phyloP scores from a whole-genome alignment of 2,888 invertebrate species.

The Hirtodrosophila trivittata region DNA sequence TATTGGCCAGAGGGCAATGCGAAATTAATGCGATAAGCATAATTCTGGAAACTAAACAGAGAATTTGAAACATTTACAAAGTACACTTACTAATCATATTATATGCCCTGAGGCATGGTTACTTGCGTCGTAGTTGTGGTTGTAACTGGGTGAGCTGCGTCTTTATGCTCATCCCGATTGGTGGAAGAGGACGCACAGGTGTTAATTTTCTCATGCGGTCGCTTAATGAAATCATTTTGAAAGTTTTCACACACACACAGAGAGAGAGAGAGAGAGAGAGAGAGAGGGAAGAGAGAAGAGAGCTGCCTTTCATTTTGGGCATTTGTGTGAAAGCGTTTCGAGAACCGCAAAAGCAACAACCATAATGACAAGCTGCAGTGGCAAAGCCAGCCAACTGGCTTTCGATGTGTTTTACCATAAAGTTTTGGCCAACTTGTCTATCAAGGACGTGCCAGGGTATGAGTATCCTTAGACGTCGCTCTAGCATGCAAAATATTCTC shows the following conservation, averaged over 20 bases:
- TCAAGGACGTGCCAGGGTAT: constrained; percentile 36
- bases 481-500: constrained; percentile 34
- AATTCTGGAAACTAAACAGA: too few relatives aligned
- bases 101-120: constrained; percentile 9
- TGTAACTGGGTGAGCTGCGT: too few relatives aligned
- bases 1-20: too few relatives aligned
- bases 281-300: background rate
- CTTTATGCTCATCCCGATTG: too few relatives aligned
- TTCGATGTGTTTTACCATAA: constrained; percentile 47
- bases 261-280: too few relatives aligned
- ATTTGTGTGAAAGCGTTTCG: constrained; percentile 10
- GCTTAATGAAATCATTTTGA: constrained; percentile 57
- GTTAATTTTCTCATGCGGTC: constrained; percentile 62
- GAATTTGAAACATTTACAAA: constrained; percentile 18
- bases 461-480: constrained; percentile 18
- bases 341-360: constrained; percentile 23
- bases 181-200: constrained; percentile 28
- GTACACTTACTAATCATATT: constrained; percentile 41
- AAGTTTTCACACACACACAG: constrained; percentile 46
- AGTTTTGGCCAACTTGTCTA: constrained; percentile 40
- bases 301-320: constrained; percentile 15
- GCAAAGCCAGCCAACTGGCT: constrained; percentile 31
- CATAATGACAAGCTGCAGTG: constrained; percentile 18
- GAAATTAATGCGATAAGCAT: too few relatives aligned
- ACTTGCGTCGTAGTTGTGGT: too few relatives aligned